Evolutionary conservation across 2,113 vertebrate genomes (phyloP).

Genomic region (Oncorhynchus tshawytscha): DNA sequence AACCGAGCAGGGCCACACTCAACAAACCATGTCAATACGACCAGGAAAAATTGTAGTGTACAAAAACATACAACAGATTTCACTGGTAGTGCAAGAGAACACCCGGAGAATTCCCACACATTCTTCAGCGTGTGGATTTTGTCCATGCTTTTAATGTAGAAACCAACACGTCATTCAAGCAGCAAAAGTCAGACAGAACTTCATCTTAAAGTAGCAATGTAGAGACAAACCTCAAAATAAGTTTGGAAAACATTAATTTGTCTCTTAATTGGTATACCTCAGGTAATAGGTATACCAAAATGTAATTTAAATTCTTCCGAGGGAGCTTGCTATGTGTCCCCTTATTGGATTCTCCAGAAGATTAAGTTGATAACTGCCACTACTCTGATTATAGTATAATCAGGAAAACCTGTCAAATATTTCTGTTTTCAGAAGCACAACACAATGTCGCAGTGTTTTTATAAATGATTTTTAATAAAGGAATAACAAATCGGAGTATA

Average conservation of each 20-base stretch:
- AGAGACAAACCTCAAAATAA: no score
- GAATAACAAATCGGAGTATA: no score
- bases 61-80: no score
- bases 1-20: not conserved
- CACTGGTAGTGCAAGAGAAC: no score
- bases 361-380: not conserved
- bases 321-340: not conserved
- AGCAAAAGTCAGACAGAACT: not conserved
- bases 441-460: not conserved
- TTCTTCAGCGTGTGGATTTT: no score
- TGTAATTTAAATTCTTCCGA: not conserved
- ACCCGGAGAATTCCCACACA: no score
- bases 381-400: not conserved
- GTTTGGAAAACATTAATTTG: not conserved
- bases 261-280: not conserved
- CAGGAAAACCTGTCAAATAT: not conserved
- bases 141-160: not conserved
- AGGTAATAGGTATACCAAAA: no score
- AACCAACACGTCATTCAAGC: not conserved
- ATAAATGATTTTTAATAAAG: not conserved
- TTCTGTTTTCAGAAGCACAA: not conserved
- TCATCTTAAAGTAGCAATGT: no score
- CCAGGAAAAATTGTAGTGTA: no score
- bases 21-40: not conserved
- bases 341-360: not conserved